Percentiles rank a stretch among this genome's conserved stretches.
Evolutionary conservation across 2,797 vertebrate species (phyloP).

Genomic region (Fistularia commersonii): DNA sequence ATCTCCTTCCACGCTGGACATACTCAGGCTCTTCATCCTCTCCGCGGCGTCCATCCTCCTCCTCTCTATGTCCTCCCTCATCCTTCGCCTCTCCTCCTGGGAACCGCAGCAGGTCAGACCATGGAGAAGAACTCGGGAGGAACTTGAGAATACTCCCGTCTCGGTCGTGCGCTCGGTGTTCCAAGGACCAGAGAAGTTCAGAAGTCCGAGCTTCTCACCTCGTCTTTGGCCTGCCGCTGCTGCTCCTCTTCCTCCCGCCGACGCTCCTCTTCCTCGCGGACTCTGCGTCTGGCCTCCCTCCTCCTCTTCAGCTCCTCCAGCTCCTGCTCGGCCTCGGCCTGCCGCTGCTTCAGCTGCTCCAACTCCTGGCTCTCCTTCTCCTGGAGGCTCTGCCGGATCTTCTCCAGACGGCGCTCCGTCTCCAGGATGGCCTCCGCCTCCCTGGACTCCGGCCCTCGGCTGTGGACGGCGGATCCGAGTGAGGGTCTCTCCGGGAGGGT

Average conservation of each 20-base stretch:
- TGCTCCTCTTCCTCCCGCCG: slow-evolving; percentile 51
- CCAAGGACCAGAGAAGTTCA: too few relatives aligned
- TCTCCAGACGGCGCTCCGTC: slow-evolving; percentile 74
- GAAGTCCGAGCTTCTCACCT: slow-evolving; percentile 47
- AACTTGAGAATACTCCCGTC: too few relatives aligned
- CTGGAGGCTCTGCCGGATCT: slow-evolving; percentile 69
- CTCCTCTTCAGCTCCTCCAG: slow-evolving; percentile 74
- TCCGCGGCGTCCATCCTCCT: slow-evolving; percentile 75
- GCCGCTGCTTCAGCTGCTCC: slow-evolving; percentile 62
- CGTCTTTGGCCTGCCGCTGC: slow-evolving; percentile 61
- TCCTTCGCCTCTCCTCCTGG: slow-evolving; percentile 77
- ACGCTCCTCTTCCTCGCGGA: slow-evolving; percentile 64
- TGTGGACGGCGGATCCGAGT: background rate
- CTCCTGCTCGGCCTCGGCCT: slow-evolving; percentile 71
- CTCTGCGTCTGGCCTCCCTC: slow-evolving; percentile 60
- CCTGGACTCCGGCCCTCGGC: slow-evolving; percentile 40
- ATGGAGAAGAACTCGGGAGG: too few relatives aligned
- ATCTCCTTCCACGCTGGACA: slow-evolving; percentile 60
- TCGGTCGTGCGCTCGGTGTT: too few relatives aligned
- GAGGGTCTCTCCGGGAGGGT: too few relatives aligned
- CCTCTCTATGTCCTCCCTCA: slow-evolving; percentile 75
- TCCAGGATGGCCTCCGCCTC: slow-evolving; percentile 60
- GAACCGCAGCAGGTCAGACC: background rate
- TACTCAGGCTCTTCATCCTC: slow-evolving; percentile 74
- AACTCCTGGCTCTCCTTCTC: slow-evolving; percentile 72